Evolutionary conservation across 2,888 invertebrate species (phyloP).

Genomic region (Taphrorychus bicolor): DNA sequence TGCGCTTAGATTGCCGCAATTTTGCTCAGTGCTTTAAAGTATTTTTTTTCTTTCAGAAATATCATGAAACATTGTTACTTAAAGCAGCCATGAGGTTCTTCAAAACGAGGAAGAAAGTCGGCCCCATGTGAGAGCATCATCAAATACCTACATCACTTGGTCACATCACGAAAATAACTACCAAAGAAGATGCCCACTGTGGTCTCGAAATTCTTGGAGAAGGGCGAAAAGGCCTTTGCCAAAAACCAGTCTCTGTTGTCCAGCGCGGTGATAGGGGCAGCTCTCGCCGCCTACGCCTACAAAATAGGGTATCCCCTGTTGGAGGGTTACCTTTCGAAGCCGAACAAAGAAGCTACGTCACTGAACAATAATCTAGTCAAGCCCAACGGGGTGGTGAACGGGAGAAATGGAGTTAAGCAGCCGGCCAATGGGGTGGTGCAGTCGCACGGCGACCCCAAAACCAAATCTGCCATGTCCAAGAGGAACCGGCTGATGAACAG

Average conservation of each 20-base stretch:
- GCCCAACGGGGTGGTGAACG: neutral
- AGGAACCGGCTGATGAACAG: slow-evolving; percentile 43
- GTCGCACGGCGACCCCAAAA: slow-evolving; percentile 51
- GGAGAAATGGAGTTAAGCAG: neutral
- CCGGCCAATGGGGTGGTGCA: slow-evolving; percentile 39
- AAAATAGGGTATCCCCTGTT: slow-evolving; percentile 70
- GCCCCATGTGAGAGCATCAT: neutral
- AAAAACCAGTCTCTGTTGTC: slow-evolving; percentile 66
- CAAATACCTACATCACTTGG: neutral
- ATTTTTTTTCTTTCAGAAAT: slow-evolving; percentile 9
- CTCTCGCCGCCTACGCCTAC: slow-evolving; percentile 64
- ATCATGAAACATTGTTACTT: neutral
- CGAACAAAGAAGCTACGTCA: slow-evolving; percentile 54
- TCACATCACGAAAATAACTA: neutral
- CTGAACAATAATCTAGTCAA: slow-evolving; percentile 56
- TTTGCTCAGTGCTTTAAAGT: neutral
- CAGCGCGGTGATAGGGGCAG: slow-evolving; percentile 67
- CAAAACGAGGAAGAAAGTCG: slow-evolving; percentile 18
- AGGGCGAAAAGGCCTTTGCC: slow-evolving; percentile 64
- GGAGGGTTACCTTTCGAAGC: slow-evolving; percentile 58
- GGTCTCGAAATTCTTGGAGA: slow-evolving; percentile 71
- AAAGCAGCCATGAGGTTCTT: slow-evolving; percentile 11
- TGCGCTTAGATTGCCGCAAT: neutral
- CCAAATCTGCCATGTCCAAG: slow-evolving; percentile 48
- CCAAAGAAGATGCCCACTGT: slow-evolving; percentile 64